Percentiles rank a stretch among this genome's conserved stretches.
phyloP scores from a whole-genome alignment of 1,140 invertebrate species.

The Sitobion miscanthi region DNA sequence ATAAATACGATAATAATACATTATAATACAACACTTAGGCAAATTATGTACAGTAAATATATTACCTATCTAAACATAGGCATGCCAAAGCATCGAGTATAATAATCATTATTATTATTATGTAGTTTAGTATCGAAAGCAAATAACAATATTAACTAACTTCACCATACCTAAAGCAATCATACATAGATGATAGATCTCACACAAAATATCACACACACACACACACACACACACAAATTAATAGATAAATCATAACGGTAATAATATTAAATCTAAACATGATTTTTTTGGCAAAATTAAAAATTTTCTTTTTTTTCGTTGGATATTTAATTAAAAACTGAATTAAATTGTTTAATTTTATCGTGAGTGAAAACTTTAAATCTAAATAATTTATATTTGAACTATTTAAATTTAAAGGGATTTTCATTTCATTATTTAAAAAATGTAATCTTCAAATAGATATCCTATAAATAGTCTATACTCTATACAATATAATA shows the following conservation, averaged over 20 bases:
- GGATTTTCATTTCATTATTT: not conserved
- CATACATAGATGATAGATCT: not conserved
- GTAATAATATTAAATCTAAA: not conserved
- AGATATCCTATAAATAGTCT: no score
- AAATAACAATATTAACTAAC: not conserved
- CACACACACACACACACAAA: not conserved
- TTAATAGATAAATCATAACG: not conserved
- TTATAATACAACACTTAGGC: not conserved
- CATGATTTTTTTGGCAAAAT: not conserved
- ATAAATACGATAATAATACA: not conserved
- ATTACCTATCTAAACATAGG: no score
- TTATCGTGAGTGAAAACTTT: not conserved
- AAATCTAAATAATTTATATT: not conserved
- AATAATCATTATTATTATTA: not conserved
- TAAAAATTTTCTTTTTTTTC: not conserved
- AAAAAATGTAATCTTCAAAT: not conserved
- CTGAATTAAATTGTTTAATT: not conserved
- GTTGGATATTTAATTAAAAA: not conserved
- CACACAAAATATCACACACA: not conserved
- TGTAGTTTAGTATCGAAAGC: no score
- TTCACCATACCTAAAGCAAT: not conserved
- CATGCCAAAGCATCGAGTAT: not conserved
- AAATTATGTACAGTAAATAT: not conserved
- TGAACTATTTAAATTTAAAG: not conserved
- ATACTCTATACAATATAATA: no score